Percentiles rank a stretch among this genome's conserved stretches.
Evolutionary conservation across 2,113 vertebrate species (phyloP).

Genomic region (Chascanopsetta lugubris): DNA sequence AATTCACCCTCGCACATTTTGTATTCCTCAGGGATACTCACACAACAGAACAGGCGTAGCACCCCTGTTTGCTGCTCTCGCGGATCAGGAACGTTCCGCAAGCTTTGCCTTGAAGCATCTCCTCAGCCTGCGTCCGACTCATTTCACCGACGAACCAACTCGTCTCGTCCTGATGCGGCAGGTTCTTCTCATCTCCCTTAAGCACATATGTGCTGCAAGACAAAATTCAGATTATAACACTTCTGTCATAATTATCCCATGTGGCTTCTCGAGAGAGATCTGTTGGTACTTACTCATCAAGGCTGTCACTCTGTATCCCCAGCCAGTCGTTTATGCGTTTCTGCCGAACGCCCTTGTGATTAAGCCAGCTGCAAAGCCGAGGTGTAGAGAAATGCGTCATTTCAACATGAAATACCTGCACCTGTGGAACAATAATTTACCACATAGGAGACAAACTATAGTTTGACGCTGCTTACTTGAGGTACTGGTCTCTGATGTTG

Average conservation of each 20-base stretch:
- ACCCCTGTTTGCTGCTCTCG: constrained; percentile 95
- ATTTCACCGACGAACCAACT: constrained; percentile 97
- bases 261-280: neutral
- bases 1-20: neutral
- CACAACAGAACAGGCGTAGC: constrained; percentile 98
- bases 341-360: constrained; percentile 95
- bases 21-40: constrained; percentile 78
- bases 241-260: neutral
- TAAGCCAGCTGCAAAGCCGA: constrained; percentile 87
- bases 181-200: constrained; percentile 90
- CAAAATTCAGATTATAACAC: neutral
- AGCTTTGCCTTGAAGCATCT: constrained; percentile 91
- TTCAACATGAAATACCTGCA: neutral
- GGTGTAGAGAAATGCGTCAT: neutral
- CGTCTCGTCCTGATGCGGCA: constrained; percentile 93
- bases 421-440: too few relatives aligned
- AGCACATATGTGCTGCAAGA: constrained; percentile 85
- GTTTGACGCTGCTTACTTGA: constrained; percentile 85
- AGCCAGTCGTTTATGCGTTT: constrained; percentile 95
- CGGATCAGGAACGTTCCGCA: constrained; percentile 96
- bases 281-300: constrained; percentile 88
- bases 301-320: constrained; percentile 90
- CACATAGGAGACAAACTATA: neutral
- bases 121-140: constrained; percentile 92
- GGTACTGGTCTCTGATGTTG: constrained; percentile 95